Evolutionary conservation across 2,888 invertebrate genomes (phyloP).

Genomic region (Chaitophorus viminalis): DNA sequence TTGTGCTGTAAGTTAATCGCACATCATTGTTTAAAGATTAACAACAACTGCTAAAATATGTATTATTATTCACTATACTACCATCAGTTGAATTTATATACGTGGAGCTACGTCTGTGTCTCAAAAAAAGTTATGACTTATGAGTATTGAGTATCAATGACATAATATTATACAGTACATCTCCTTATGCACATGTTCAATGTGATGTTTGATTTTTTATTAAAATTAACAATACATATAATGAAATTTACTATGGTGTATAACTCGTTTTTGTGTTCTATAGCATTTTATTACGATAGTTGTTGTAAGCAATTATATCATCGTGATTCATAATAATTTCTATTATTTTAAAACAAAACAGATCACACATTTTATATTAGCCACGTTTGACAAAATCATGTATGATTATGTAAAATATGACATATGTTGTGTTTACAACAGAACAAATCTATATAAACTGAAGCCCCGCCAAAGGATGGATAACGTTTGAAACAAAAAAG

Average conservation of each 20-base stretch:
- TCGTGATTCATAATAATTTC: not conserved
- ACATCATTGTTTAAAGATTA: not conserved
- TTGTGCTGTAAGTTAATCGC: not conserved
- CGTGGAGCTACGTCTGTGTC: not conserved
- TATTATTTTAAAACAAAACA: not conserved
- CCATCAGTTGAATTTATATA: not conserved
- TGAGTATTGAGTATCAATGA: no score
- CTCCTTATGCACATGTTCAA: no score
- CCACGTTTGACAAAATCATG: not conserved
- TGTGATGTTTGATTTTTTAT: no score
- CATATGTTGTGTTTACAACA: not conserved
- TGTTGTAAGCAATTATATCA: no score
- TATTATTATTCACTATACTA: not conserved
- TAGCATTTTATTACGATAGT: no score
- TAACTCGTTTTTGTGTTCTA: no score
- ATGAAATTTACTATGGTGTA: no score
- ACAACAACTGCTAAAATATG: not conserved
- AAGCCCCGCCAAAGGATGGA: not conserved
- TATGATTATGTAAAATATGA: not conserved
- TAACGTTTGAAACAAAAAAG: not conserved
- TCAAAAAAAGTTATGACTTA: no score
- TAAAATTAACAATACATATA: no score
- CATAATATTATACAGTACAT: no score
- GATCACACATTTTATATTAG: not conserved
- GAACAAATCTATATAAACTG: not conserved